Conservation (phyloP, 2,888 invertebrate species). For the Drosophila mayaguana region DNA sequence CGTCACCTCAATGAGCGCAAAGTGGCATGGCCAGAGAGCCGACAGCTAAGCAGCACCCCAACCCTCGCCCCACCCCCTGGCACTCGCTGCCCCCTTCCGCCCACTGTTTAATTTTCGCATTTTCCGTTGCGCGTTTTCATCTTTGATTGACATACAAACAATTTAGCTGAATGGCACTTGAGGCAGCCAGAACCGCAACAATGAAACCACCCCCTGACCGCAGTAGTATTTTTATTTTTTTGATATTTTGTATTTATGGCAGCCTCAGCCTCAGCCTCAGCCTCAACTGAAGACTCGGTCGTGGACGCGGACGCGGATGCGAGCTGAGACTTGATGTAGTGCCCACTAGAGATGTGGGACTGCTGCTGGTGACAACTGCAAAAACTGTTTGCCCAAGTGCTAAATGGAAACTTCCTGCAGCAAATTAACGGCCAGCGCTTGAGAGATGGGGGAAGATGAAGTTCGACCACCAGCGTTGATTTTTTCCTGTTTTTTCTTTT, state of each 20-base stretch:
- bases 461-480: constrained; percentile 68
- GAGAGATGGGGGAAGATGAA: constrained; percentile 15
- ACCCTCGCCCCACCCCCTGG: constrained; percentile 5
- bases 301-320: constrained; percentile 10
- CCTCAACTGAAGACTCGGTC: too few species aligned
- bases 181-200: constrained; percentile 63
- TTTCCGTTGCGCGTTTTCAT: constrained; percentile 77
- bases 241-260: constrained; percentile 80
- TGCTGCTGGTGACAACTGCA: constrained; percentile 75
- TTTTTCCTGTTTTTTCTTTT: constrained; percentile 9
- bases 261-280: not conserved
- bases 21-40: constrained; percentile 56
- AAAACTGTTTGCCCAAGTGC: constrained; percentile 77
- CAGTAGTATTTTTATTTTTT: constrained; percentile 56
- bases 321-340: constrained; percentile 61
- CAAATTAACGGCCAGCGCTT: constrained; percentile 66
- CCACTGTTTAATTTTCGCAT: constrained; percentile 81
- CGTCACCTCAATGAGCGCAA: constrained; percentile 75
- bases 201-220: constrained; percentile 56
- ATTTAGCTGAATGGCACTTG: constrained; percentile 79
- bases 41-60: not conserved
- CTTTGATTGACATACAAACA: constrained; percentile 82
- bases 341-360: constrained; percentile 55
- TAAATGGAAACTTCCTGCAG: constrained; percentile 79
- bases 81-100: constrained; percentile 13